These are phyloP conservation scores for Siderastrea siderea DNA, from an alignment of 92 coral and sea anemone genomes.

Conservation along the genomic window DNA sequence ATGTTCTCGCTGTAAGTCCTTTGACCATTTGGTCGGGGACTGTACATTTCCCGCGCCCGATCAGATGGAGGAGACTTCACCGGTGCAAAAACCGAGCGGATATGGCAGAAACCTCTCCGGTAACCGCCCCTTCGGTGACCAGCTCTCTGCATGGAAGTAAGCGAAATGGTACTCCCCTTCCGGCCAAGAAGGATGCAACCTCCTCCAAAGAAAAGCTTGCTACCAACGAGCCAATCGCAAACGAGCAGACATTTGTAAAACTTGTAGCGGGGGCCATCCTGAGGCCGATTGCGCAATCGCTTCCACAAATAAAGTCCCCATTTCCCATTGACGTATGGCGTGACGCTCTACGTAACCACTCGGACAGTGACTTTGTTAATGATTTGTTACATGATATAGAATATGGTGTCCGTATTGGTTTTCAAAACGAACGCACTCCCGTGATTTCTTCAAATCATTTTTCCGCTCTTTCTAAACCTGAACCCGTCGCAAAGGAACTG, in stretches of 20 bases:
- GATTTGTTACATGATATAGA: conserved; percentile 1
- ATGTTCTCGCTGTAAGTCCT: too few relatives aligned
- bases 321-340: conserved; percentile 15
- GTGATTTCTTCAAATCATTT: conserved; percentile 6
- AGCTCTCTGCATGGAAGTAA: too few relatives aligned
- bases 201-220: too few relatives aligned
- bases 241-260: conserved; percentile 35
- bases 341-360: neutral
- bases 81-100: too few relatives aligned
- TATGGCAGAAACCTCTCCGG: too few relatives aligned
- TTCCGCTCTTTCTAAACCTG: conserved; percentile 9
- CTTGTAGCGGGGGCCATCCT: conserved; percentile 32
- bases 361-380: conserved; percentile 27
- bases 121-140: too few relatives aligned
- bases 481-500: conserved; percentile 6
- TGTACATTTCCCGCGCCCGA: too few relatives aligned
- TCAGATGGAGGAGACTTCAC: too few relatives aligned
- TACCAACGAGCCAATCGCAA: neutral
- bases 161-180: too few relatives aligned
- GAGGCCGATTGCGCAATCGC: conserved; percentile 12
- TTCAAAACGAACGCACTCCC: neutral
- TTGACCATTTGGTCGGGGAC: too few relatives aligned
- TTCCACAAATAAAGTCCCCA: conserved; percentile 6
- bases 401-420: conserved; percentile 36
- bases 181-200: too few relatives aligned